phyloP scores from a whole-genome alignment of 2,113 vertebrate species.

The Strix uralensis region DNA sequence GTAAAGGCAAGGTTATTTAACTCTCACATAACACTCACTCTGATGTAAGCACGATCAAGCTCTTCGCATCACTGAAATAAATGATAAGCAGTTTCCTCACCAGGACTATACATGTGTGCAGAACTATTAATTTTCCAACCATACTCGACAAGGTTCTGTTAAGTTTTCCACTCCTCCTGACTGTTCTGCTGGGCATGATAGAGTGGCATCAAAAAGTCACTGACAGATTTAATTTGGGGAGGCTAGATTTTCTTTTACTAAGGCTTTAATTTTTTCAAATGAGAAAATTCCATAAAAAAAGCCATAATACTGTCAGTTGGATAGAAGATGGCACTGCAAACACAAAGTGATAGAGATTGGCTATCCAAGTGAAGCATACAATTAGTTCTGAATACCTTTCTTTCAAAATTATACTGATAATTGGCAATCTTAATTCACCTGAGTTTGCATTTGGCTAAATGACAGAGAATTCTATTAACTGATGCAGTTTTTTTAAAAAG shows the following conservation, averaged over 20 bases:
- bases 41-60: background rate
- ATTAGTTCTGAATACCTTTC: conserved; percentile 45
- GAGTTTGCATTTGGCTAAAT: conserved; percentile 62
- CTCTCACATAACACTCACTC: background rate
- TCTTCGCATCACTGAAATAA: background rate
- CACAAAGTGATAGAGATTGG: background rate
- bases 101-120: background rate
- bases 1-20: background rate
- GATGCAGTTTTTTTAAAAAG: background rate
- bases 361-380: conserved; percentile 42
- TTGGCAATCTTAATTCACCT: conserved; percentile 59
- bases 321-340: conserved; percentile 7
- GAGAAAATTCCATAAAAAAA: background rate
- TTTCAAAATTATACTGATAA: conserved; percentile 48
- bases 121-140: background rate
- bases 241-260: background rate
- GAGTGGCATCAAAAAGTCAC: background rate
- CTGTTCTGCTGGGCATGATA: background rate
- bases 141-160: background rate
- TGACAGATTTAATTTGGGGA: background rate
- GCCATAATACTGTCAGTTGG: background rate
- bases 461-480: conserved; percentile 56
- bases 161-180: background rate
- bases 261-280: background rate
- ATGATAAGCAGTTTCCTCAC: background rate